A percentile compares a stretch with the other conserved stretches of the same genome.
These are phyloP conservation scores for Sipha flava DNA, from an alignment of 1,140 invertebrate species.

Conservation along the genomic window DNA sequence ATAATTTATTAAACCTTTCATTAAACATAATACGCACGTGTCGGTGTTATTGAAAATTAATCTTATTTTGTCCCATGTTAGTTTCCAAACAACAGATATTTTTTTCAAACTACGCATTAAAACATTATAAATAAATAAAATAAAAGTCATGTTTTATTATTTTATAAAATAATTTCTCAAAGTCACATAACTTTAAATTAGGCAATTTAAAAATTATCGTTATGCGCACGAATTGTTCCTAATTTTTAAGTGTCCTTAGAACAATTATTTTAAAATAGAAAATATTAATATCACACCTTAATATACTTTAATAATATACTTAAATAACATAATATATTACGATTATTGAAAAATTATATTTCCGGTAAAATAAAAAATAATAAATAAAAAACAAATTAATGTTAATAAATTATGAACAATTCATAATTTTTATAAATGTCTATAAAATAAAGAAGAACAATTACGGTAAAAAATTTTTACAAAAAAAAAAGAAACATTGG, in stretches of 20 bases:
- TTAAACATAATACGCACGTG: conserved; percentile 12
- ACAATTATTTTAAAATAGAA: not conserved
- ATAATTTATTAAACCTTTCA: conserved; percentile 14
- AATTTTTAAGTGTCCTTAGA: conserved; percentile 1
- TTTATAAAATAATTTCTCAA: not conserved
- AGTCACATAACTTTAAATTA: not conserved
- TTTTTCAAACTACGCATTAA: no score
- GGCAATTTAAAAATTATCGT: not conserved
- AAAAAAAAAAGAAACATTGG: no score
- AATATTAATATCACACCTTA: not conserved
- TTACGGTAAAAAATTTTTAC: no score
- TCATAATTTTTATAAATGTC: no score
- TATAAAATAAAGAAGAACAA: no score
- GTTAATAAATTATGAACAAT: no score
- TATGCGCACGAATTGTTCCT: not conserved
- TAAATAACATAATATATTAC: no score
- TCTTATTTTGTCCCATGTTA: not conserved
- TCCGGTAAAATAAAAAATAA: no score
- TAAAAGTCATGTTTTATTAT: not conserved
- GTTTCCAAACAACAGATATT: not conserved
- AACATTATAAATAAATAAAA: no score
- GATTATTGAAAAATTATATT: no score
- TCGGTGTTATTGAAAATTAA: not conserved
- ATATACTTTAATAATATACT: no score
- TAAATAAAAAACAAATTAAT: no score